Evolutionary conservation across 2,113 vertebrate species (phyloP).

Genomic region (Indicator maculatus): DNA sequence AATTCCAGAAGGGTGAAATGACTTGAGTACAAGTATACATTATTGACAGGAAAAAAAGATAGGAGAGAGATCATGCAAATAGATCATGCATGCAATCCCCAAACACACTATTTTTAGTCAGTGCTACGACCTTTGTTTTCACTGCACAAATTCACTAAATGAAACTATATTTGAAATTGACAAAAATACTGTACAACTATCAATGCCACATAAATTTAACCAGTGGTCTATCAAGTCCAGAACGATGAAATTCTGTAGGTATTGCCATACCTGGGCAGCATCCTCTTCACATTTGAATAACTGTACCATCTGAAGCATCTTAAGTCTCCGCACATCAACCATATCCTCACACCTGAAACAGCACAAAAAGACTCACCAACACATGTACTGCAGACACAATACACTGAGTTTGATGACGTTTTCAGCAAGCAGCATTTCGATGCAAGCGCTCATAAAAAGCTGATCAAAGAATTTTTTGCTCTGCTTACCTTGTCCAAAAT

Average conservation of each 20-base stretch:
- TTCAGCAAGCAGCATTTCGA: background rate
- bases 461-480: background rate
- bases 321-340: conserved; percentile 91
- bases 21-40: background rate
- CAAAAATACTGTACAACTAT: background rate
- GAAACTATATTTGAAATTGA: background rate
- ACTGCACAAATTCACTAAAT: background rate
- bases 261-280: conserved; percentile 83
- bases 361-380: background rate
- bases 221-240: background rate
- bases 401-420: background rate
- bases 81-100: background rate
- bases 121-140: background rate
- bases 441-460: background rate
- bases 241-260: background rate
- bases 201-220: background rate
- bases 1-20: background rate
- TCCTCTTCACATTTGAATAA: conserved; percentile 99
- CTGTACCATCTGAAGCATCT: conserved; percentile 99
- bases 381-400: background rate
- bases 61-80: background rate
- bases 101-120: background rate
- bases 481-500: background rate
- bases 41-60: background rate
- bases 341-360: conserved; percentile 88